Conservation (phyloP, 2,113 vertebrate genomes). For the Epinephelus cyanopodus region DNA sequence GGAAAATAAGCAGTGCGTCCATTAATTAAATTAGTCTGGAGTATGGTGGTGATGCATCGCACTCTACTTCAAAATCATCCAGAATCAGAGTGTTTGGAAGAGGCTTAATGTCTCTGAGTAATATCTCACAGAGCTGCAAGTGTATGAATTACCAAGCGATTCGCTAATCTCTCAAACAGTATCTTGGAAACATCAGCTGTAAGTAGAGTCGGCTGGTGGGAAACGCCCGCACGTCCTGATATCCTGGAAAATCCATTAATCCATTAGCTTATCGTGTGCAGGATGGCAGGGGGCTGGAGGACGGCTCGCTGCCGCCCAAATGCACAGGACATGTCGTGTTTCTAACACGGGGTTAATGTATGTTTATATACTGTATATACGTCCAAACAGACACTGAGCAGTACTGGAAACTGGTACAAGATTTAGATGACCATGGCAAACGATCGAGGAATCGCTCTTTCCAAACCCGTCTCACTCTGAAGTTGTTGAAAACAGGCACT, state of each 20-base stretch:
- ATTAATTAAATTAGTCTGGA: background rate
- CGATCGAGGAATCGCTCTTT: no score
- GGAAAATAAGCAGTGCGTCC: background rate
- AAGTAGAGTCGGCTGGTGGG: background rate
- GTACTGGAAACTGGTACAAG: no score
- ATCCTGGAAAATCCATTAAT: constrained; percentile 9
- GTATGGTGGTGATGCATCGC: background rate
- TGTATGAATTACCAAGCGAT: constrained; percentile 5
- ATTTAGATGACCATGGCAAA: no score
- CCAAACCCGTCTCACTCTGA: no score
- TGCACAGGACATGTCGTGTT: background rate
- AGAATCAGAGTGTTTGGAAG: background rate
- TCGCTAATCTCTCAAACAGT: constrained; percentile 1
- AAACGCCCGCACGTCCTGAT: background rate
- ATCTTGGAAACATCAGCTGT: constrained; percentile 13
- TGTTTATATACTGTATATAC: no score
- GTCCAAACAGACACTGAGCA: no score
- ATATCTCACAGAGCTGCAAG: background rate
- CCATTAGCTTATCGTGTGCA: background rate
- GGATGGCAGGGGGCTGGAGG: background rate
- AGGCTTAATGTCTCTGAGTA: background rate
- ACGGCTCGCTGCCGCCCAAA: no score
- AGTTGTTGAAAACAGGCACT: no score
- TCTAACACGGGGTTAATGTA: no score
- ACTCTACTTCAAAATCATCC: no score